Base-by-base conservation (phyloP, 2,888 invertebrate species). In the Steromphala cineraria region DNA sequence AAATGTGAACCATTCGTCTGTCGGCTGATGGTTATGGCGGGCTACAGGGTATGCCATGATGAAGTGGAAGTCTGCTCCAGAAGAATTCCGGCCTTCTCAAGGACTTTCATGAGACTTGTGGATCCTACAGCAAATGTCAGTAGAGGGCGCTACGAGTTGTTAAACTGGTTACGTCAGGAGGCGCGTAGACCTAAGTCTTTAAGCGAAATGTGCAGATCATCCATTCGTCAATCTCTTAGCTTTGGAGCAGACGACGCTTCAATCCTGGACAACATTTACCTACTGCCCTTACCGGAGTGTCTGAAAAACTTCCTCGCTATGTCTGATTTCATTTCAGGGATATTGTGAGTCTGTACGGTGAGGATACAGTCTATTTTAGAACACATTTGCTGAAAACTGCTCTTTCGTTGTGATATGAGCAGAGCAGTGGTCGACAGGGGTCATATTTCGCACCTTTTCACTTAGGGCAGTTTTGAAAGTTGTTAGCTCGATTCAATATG, bases 81-180 rank as follows among this genome's bases (percentile, higher is more conserved):
- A 78, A 83, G 90, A 17, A 89, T 91, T 79, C 90, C 91, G 3
- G 87, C 89, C 75, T 91, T 90, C 83, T 91, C 91, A 0, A 85
- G 89, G 31, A 85, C 90, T 31, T 91, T 91, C 81, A 82, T 89
- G 77, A 85, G 88, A 36, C 86, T 91, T n/a, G 88, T 88, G 3
- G 87, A 87, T 62, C 87, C 90, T 1, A 87, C 86, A 28, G 85
- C 87, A 7, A 84, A 84, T 5, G 83, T 85, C 67, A 86, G 88
- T 5, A 80, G 84, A 28, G 87, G 87, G 56, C 86, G 88, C 36
- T 78, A 85, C 15, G 86, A 86, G 52, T 87, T 90, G 17, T 81
- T 91, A 55, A 81, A 84, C 5, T 91, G 89, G 88, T 81, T 91
- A 24, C 85, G 87, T 2, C 84, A 89, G 71, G 82, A 88, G 5